Evolutionary conservation across 1,140 invertebrate genomes (phyloP), one percentile per base, ranked within the genome.

Genomic region (Drosophila mauritiana): DNA sequence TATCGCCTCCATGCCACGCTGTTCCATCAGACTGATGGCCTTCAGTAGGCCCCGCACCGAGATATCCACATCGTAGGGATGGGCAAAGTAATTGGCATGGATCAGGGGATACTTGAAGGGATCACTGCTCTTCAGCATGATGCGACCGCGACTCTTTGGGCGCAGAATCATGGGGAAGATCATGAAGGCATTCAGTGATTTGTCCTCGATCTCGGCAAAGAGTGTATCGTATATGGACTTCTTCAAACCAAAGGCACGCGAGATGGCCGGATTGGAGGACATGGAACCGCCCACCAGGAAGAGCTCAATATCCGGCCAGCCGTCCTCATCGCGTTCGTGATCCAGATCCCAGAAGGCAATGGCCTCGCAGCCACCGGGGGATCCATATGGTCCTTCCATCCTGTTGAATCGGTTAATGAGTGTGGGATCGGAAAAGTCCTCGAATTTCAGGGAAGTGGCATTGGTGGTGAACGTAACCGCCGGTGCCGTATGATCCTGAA

Each of bases 301-400:
- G 10, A 97, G 80, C 86, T 97, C 96, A 56, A 97, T 94, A 74
- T 97, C 95, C 0, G 96, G 95, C 92, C 95, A 96, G 31, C 94
- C 95, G 49, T 95, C 93, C 6, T 92, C 91, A 42, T 95, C 93
- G 1, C 94, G 92, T 40, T 94, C 94, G 75, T 95, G 93, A 58
- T 96, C 95, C 8, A 96, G 93, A 72, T 97, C 95, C 73, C 96
- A 93, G 79, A 97, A 97, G 2, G 95, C 94, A 0, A 97, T 86
- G 0, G 95, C 96, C 92, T 98, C 97, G 59, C 95, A 96, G 0
- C 96, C 97, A 15, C 97, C 97, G 0, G 97, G 95, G 4, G 97
- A 93, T 0, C 96, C 95, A 15, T 97, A 82, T 0, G 96, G 96
- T 15, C 96, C 96, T 62, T 93, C 93, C 68, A 93, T 94, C 0